phyloP scores from a whole-genome alignment of 2,113 vertebrate genomes.

The Smithornis capensis region DNA sequence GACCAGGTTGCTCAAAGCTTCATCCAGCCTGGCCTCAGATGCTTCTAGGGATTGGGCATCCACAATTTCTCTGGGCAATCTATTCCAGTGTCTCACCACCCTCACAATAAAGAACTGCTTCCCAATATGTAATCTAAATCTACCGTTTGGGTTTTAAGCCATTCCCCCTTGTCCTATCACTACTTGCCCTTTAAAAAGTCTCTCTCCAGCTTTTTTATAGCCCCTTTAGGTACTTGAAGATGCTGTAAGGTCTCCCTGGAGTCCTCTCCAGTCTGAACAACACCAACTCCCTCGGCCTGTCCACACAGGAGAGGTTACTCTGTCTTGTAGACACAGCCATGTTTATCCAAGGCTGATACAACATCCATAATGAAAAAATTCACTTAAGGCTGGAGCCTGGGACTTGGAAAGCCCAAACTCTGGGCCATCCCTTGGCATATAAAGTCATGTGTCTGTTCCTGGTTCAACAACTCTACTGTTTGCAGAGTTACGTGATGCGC shows the following conservation, averaged over 20 bases:
- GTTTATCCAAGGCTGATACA: not conserved
- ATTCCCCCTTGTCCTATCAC: not conserved
- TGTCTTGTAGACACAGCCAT: not conserved
- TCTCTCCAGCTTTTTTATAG: not conserved
- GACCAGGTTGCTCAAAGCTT: not conserved
- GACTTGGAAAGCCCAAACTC: not conserved
- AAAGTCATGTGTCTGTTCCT: not conserved
- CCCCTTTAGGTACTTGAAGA: not conserved
- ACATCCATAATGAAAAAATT: not conserved
- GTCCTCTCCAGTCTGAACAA: not conserved
- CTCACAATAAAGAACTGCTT: not conserved
- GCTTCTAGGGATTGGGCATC: not conserved
- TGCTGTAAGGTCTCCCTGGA: not conserved
- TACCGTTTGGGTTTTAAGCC: not conserved
- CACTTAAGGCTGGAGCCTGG: not conserved
- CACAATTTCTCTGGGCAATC: not conserved
- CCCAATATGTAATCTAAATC: not conserved
- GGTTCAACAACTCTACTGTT: not conserved
- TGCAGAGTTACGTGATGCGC: conserved; percentile 86
- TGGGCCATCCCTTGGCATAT: not conserved
- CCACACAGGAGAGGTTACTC: not conserved
- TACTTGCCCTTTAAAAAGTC: not conserved
- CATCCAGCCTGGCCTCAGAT: not conserved
- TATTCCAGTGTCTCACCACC: not conserved
- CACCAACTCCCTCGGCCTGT: not conserved